These are phyloP conservation scores for Acanthurus lineatus DNA, from an alignment of 2,797 vertebrate species.

Conservation along the genomic window DNA sequence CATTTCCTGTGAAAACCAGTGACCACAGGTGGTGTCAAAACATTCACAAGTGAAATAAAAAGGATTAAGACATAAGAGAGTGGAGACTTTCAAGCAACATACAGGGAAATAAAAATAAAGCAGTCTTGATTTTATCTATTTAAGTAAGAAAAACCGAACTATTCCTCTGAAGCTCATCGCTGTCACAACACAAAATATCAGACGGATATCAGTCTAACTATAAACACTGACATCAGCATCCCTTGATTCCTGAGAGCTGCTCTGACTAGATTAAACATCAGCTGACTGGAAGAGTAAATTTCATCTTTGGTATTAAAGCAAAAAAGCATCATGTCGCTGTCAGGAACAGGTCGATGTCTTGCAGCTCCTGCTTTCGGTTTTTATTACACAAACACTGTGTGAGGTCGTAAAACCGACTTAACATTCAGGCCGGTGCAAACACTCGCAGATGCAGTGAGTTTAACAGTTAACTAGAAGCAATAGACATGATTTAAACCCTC, in stretches of 20 bases:
- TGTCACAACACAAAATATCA: conserved; percentile 6
- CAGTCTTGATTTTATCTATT: background rate
- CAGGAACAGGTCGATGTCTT: conserved; percentile 14
- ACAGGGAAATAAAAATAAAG: no score
- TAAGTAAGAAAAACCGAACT: background rate
- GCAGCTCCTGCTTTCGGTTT: conserved; percentile 20
- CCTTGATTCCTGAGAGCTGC: conserved; percentile 48
- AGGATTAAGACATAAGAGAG: background rate
- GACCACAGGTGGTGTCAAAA: background rate
- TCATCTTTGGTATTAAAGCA: conserved; percentile 56
- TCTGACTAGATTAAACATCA: conserved; percentile 72
- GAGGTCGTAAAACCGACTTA: conserved; percentile 25
- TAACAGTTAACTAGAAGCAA: conserved; percentile 46
- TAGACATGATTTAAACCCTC: conserved; percentile 54
- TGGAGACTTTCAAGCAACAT: background rate
- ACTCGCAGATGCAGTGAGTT: conserved; percentile 2
- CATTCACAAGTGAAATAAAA: background rate
- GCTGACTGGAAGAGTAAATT: conserved; percentile 70
- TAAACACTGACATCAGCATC: conserved; percentile 46
- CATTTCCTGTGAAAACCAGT: background rate
- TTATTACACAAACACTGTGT: conserved; percentile 27
- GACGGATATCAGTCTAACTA: conserved; percentile 27
- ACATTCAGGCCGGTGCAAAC: conserved; percentile 42
- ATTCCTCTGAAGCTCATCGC: conserved; percentile 8
- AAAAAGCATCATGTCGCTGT: conserved; percentile 42